Evolutionary conservation across 2,113 vertebrate genomes (phyloP).

Genomic region (Arenaria interpres): DNA sequence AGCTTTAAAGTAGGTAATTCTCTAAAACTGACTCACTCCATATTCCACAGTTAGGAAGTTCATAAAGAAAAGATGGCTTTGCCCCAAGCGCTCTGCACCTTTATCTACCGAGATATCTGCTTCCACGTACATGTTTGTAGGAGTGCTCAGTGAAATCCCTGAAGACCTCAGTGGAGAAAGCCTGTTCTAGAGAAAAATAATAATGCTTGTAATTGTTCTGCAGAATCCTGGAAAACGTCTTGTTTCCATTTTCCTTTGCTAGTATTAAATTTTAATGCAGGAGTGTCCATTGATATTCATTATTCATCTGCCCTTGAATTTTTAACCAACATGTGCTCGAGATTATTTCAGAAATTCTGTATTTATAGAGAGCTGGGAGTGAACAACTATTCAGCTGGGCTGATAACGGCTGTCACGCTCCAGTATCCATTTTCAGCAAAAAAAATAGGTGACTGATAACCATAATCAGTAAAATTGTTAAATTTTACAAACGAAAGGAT

Average conservation of each 20-base stretch:
- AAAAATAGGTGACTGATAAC: background rate
- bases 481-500: background rate
- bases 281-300: conserved; percentile 17
- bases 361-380: background rate
- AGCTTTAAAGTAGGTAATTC: background rate
- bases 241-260: background rate
- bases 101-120: background rate
- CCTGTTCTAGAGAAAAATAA: background rate
- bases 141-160: background rate
- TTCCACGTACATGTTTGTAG: background rate
- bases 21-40: background rate
- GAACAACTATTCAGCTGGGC: background rate
- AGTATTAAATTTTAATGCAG: background rate
- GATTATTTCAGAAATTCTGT: background rate
- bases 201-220: background rate
- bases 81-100: background rate
- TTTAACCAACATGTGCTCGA: background rate
- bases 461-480: background rate
- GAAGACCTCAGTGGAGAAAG: background rate
- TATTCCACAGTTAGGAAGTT: background rate
- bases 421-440: background rate
- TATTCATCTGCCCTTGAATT: conserved; percentile 54
- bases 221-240: background rate
- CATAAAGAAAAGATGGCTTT: background rate
- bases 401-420: background rate